A percentile compares a stretch with the other conserved stretches of the same genome.
Evolutionary conservation across 2,113 vertebrate species (phyloP).

Genomic region (Corvus cornix): DNA sequence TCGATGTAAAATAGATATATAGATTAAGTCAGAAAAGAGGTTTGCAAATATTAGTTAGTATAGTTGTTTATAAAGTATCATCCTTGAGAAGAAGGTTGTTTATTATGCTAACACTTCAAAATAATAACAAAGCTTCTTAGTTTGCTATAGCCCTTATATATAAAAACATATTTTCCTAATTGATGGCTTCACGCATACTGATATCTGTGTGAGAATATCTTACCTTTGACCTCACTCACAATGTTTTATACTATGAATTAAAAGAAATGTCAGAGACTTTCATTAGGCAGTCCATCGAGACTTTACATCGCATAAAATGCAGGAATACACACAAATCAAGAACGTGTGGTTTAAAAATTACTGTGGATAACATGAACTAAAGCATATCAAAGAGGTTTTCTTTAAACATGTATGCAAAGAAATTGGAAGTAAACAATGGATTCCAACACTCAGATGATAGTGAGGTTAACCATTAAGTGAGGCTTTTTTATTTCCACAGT

Average conservation of each 20-base stretch:
- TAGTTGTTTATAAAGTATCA: not conserved
- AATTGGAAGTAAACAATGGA: not conserved
- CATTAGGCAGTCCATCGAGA: not conserved
- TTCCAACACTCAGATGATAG: not conserved
- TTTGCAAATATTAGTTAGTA: not conserved
- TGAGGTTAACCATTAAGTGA: not conserved
- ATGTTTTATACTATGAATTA: not conserved
- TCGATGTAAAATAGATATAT: not conserved
- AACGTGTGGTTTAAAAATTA: not conserved
- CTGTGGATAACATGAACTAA: not conserved
- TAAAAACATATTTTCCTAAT: not conserved
- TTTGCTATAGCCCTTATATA: not conserved
- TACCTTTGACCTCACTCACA: not conserved
- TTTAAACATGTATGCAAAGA: not conserved
- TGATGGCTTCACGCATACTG: not conserved
- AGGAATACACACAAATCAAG: not conserved
- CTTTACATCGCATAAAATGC: rapidly evolving
- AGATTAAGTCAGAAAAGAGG: not conserved
- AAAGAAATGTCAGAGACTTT: not conserved
- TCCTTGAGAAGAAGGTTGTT: not conserved
- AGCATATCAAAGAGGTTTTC: not conserved
- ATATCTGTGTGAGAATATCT: not conserved
- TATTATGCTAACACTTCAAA: not conserved
- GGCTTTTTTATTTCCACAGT: not conserved
- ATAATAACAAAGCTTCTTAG: not conserved